A percentile compares a stretch with the other conserved stretches of the same genome.
Evolutionary conservation across 2,113 vertebrate species (phyloP).

Genomic region (Noturus placidus): DNA sequence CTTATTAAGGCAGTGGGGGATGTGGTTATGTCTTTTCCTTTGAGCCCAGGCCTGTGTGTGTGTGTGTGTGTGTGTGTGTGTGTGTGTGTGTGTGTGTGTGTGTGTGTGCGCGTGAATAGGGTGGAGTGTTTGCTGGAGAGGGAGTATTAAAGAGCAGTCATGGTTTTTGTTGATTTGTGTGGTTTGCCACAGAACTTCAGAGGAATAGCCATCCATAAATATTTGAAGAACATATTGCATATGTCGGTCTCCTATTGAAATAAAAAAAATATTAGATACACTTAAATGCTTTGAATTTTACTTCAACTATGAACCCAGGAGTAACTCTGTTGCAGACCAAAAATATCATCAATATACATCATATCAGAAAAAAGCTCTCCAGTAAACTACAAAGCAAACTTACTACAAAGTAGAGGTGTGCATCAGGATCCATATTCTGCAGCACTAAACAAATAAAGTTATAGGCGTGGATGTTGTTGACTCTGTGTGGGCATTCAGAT

Average conservation of each 20-base stretch:
- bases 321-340: background rate
- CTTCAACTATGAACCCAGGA: background rate
- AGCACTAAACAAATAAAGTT: background rate
- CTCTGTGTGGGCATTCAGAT: background rate
- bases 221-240: background rate
- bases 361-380: background rate
- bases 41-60: background rate
- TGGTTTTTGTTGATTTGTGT: constrained; percentile 21
- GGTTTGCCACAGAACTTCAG: background rate
- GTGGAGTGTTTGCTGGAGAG: background rate
- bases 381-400: background rate
- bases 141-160: background rate
- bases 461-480: background rate
- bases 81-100: background rate
- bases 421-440: background rate
- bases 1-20: background rate
- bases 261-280: background rate
- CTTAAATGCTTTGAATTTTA: background rate
- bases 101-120: background rate
- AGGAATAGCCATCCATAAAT: background rate
- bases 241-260: background rate
- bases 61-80: background rate
- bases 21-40: background rate
- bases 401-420: background rate
- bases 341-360: background rate